Percentiles rank a stretch among this genome's conserved stretches.
Conservation (phyloP, 2,113 vertebrate genomes). For the Anoura caudifer region DNA sequence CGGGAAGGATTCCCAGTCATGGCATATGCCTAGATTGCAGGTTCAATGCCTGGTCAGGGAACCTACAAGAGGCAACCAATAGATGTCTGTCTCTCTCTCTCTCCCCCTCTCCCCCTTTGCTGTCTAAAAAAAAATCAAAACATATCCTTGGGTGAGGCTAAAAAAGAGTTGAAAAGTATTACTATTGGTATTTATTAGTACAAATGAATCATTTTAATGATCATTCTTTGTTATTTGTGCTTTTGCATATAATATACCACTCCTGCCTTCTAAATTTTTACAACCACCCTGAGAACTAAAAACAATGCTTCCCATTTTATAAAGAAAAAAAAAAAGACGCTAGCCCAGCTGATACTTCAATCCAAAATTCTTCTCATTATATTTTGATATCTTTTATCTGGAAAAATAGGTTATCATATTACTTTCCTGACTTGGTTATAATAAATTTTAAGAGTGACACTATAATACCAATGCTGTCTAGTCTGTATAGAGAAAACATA, state of each 20-base stretch:
- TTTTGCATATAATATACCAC: not conserved
- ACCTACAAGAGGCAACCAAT: too few relatives aligned
- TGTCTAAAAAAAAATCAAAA: too few relatives aligned
- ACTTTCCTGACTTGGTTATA: not conserved
- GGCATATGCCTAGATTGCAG: too few relatives aligned
- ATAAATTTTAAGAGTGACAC: not conserved
- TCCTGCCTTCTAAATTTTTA: not conserved
- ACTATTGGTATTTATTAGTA: not conserved
- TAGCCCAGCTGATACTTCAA: not conserved
- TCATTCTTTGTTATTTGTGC: not conserved
- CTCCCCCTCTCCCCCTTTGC: too few relatives aligned
- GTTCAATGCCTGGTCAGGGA: too few relatives aligned
- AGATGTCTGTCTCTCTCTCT: too few relatives aligned
- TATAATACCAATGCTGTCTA: not conserved
- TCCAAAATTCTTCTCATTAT: not conserved
- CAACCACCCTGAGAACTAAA: not conserved
- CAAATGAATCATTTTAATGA: constrained; percentile 31
- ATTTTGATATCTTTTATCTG: not conserved
- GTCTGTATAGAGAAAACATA: not conserved
- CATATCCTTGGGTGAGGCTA: too few relatives aligned
- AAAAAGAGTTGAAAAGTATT: not conserved
- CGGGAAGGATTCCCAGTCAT: too few relatives aligned
- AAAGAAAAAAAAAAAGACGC: not conserved
- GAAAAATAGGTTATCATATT: not conserved
- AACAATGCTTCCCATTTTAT: not conserved